phyloP scores from a whole-genome alignment of 2,113 vertebrate species.

The Boulengerochromis microlepis region DNA sequence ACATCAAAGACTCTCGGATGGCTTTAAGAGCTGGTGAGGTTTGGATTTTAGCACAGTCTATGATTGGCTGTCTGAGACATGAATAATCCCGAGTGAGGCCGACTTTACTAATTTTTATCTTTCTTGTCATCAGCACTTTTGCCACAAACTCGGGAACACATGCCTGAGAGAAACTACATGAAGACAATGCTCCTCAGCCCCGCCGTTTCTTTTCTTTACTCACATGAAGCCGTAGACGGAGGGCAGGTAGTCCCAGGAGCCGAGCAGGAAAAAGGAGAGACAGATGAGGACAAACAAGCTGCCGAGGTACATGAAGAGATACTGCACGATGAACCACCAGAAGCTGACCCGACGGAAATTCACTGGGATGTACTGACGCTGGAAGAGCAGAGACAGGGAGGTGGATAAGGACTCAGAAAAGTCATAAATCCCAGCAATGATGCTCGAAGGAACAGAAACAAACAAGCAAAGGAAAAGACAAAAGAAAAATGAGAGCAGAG shows the following conservation, averaged over 20 bases:
- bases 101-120: not conserved
- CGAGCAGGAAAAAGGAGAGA: conserved; percentile 96
- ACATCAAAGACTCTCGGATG: fast-evolving
- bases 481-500: not conserved
- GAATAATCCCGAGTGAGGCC: not conserved
- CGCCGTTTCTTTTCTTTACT: conserved; percentile 26
- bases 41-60: not conserved
- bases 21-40: not conserved
- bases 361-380: conserved; percentile 88
- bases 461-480: fast-evolving
- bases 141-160: fast-evolving
- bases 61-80: not conserved
- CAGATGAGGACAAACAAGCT: conserved; percentile 83
- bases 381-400: not conserved
- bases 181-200: not conserved
- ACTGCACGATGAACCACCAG: conserved; percentile 86
- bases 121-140: not conserved
- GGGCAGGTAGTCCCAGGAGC: conserved; percentile 93
- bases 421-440: not conserved
- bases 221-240: conserved; percentile 97
- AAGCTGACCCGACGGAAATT: conserved; percentile 77
- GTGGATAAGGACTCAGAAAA: not conserved
- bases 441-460: not conserved
- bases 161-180: not conserved
- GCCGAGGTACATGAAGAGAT: conserved; percentile 84